Evolutionary conservation across 2,888 invertebrate genomes (phyloP).

Genomic region (Aphrophora alni): DNA sequence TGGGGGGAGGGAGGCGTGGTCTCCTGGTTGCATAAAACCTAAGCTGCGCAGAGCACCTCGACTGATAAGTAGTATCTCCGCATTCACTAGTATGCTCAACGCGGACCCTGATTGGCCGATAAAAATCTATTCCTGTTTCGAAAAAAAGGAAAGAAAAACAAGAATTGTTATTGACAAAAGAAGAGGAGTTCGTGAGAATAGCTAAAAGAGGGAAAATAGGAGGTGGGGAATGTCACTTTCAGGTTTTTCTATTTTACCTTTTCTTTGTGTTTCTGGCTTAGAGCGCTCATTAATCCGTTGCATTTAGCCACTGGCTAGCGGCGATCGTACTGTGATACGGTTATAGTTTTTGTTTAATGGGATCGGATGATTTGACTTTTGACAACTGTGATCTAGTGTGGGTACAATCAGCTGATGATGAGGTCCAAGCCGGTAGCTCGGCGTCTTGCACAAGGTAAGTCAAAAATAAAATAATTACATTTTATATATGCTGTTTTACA

Average conservation of each 20-base stretch:
- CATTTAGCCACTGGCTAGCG: conserved; percentile 29
- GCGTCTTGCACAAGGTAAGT: conserved; percentile 34
- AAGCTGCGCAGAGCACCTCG: not conserved
- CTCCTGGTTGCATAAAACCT: conserved; percentile 25
- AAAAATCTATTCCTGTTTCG: conserved; percentile 28
- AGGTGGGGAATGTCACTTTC: not conserved
- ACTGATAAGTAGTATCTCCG: not conserved
- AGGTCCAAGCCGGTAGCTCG: conserved; percentile 39
- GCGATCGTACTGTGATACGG: not conserved
- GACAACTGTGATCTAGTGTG: not conserved
- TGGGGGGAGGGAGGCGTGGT: conserved; percentile 24
- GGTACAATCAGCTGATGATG: conserved; percentile 13
- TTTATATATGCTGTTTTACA: too few relatives aligned
- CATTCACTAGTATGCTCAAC: not conserved
- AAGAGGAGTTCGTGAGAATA: not conserved
- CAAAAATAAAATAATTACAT: too few relatives aligned
- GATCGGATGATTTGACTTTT: not conserved
- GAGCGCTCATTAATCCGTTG: conserved; percentile 27
- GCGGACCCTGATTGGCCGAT: conserved; percentile 31
- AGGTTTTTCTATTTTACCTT: not conserved
- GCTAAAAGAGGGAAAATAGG: not conserved
- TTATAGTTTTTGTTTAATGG: not conserved
- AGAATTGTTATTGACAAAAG: conserved; percentile 31
- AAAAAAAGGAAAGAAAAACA: not conserved
- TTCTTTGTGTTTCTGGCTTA: conserved; percentile 23